Evolutionary conservation across 2,113 vertebrate genomes (phyloP).

Genomic region (Neolamprologus toae): DNA sequence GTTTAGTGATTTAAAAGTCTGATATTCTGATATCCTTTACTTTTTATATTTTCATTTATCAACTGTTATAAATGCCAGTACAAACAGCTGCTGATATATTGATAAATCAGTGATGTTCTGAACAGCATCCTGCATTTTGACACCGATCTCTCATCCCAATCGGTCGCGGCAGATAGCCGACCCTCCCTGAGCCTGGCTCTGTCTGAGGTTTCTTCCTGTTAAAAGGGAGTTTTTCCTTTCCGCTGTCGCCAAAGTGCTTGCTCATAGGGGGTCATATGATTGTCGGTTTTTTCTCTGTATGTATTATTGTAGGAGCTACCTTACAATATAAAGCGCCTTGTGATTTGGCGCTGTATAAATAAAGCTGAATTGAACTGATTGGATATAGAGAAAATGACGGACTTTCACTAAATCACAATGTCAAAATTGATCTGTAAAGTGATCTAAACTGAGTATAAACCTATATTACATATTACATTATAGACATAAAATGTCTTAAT

Average conservation of each 20-base stretch:
- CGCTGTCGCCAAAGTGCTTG: not conserved
- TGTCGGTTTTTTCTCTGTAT: rapidly evolving
- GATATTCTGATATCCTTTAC: not conserved
- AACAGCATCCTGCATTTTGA: not conserved
- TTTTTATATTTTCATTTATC: not conserved
- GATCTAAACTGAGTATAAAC: not conserved
- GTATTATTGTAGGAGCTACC: not conserved
- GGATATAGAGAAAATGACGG: rapidly evolving
- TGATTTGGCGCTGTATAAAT: not conserved
- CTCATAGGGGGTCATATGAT: not conserved
- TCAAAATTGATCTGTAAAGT: not conserved
- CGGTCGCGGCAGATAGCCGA: rapidly evolving
- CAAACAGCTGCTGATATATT: not conserved
- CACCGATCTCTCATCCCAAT: not conserved
- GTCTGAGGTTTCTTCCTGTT: not conserved
- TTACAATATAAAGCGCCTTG: not conserved
- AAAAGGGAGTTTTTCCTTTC: not conserved
- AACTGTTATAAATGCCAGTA: not conserved
- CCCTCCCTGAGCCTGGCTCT: not conserved
- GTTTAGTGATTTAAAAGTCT: not conserved
- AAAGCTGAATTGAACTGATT: not conserved
- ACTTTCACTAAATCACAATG: not conserved
- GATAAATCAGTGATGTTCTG: not conserved
- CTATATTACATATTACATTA: not conserved
- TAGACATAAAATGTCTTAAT: not conserved